A percentile compares a stretch with the other conserved stretches of the same genome.
These are phyloP conservation scores for Ageneiosus marmoratus DNA, from an alignment of 2,113 vertebrate species.

Conservation along the genomic window DNA sequence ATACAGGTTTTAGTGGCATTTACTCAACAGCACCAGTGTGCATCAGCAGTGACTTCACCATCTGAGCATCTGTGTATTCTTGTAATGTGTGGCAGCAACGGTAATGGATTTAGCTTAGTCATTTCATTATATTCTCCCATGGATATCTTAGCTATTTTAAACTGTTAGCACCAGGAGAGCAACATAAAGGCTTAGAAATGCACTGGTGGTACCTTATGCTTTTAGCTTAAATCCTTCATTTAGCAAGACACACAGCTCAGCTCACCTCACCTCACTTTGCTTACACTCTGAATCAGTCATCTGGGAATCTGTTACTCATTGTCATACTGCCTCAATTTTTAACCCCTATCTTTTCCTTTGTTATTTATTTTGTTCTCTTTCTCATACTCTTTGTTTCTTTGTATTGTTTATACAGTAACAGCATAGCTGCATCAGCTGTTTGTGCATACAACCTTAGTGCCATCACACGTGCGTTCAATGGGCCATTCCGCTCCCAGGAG, in stretches of 20 bases:
- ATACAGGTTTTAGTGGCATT: conserved; percentile 24
- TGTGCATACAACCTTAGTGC: conserved; percentile 98
- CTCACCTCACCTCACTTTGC: not conserved
- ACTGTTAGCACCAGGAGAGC: not conserved
- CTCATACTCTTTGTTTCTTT: not conserved
- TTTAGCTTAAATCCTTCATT: not conserved
- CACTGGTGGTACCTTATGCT: not conserved
- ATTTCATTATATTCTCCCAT: conserved; percentile 8
- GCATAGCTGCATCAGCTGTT: conserved; percentile 93
- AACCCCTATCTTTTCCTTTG: not conserved
- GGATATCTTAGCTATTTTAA: not conserved
- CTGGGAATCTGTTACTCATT: not conserved
- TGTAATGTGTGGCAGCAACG: conserved; percentile 19
- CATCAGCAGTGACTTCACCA: not conserved
- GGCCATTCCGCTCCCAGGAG: conserved; percentile 94
- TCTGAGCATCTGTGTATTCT: not conserved
- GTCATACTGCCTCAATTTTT: too few relatives aligned
- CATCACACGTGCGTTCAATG: conserved; percentile 93
- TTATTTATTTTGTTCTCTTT: conserved; percentile 6
- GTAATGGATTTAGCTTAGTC: not conserved
- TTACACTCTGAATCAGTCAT: not conserved
- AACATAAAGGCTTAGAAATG: not conserved
- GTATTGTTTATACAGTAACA: conserved; percentile 81
- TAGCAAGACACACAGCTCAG: not conserved
- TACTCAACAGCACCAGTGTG: conserved; percentile 15